Percentiles rank a stretch among this genome's conserved stretches.
Evolutionary conservation across 2,888 invertebrate species (phyloP).

Genomic region (Pheosia tremula): DNA sequence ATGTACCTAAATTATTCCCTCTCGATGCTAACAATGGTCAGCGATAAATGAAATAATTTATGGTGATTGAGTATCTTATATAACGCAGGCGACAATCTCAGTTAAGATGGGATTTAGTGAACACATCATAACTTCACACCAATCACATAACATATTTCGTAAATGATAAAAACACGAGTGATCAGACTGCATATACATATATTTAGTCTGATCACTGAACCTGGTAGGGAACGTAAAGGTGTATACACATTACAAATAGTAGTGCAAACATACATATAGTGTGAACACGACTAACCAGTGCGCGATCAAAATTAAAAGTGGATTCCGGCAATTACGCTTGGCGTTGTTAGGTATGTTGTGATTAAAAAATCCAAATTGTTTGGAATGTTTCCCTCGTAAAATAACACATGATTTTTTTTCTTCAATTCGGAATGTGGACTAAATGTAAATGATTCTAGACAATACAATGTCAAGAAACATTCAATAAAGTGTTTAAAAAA

Average conservation of each 20-base stretch:
- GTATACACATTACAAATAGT: not conserved
- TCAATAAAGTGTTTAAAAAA: not conserved
- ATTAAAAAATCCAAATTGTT: not conserved
- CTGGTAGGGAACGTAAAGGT: conserved; percentile 1
- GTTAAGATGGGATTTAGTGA: too few species aligned
- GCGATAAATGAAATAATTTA: too few species aligned
- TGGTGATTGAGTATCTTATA: not conserved
- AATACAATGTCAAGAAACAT: not conserved
- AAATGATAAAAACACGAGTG: not conserved
- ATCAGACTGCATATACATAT: not conserved
- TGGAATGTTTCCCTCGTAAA: conserved; percentile 2
- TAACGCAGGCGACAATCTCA: too few species aligned
- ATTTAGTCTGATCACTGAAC: too few species aligned
- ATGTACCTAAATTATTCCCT: not conserved
- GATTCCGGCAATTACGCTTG: not conserved
- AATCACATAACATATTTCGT: not conserved
- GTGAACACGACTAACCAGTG: conserved; percentile 3
- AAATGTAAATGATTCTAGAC: not conserved
- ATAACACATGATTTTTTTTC: not conserved
- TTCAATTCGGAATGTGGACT: not conserved
- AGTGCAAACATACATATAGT: not conserved
- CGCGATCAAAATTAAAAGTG: not conserved
- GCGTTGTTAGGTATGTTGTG: not conserved
- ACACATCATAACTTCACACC: not conserved
- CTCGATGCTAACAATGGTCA: not conserved